A percentile compares a stretch with the other conserved stretches of the same genome.
Evolutionary conservation across 2,113 vertebrate species (phyloP).

Genomic region (Formicarius rufipectus): DNA sequence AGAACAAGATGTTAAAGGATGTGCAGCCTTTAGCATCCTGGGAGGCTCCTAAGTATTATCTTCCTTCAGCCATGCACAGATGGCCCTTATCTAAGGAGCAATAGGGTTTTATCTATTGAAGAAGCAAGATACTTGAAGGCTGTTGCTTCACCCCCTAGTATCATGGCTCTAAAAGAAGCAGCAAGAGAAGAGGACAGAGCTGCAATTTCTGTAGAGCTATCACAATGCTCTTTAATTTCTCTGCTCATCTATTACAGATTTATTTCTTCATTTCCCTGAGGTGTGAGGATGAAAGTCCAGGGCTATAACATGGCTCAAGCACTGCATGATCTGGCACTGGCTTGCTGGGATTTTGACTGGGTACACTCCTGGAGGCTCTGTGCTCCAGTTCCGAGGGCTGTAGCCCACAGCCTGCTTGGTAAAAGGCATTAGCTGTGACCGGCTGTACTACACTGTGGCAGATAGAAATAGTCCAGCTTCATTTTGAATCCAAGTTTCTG

Average conservation of each 20-base stretch:
- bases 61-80: neutral
- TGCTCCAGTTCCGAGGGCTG: neutral
- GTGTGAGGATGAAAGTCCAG: neutral
- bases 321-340: neutral
- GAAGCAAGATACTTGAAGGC: neutral
- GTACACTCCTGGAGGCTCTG: neutral
- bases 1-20: neutral
- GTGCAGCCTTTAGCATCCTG: neutral
- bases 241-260: neutral
- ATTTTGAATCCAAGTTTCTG: neutral
- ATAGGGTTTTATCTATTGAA: neutral
- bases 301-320: neutral
- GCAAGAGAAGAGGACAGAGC: neutral
- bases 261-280: neutral
- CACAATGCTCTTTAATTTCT: neutral
- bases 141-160: neutral
- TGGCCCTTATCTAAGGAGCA: neutral
- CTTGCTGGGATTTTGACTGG: neutral
- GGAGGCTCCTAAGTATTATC: neutral
- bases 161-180: neutral
- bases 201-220: neutral
- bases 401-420: neutral
- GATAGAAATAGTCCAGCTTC: neutral
- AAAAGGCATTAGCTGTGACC: neutral
- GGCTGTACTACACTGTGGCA: accelerated